Base-by-base conservation (phyloP, 1,140 invertebrate genomes). In the Pogonomyrmex californicus region DNA sequence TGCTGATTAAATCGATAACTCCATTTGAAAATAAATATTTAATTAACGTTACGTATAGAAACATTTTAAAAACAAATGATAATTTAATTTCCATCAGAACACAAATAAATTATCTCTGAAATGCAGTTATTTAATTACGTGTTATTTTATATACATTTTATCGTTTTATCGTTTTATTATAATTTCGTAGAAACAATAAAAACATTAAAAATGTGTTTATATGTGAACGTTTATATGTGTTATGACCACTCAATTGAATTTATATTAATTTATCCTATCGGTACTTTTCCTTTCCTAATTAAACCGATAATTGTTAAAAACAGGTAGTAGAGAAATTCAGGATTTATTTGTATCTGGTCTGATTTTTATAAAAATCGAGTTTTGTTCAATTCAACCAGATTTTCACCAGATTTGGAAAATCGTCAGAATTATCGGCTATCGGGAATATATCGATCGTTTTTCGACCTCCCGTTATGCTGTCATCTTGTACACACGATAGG, bases 401-500 rank as follows among this genome's bases (percentile, higher is more conserved):
- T 33, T 14, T n/a, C n/a, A n/a, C n/a, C n/a, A n/a, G 23, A 30
- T 1, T 54, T 5, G 14, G 3, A 36, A 30, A 60, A 60, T 83
- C n/a, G 36, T 62, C 54, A 73, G 23, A 60, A 73, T 73, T 60
- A 75, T 71, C 68, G 30, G 51, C 10, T 58, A 82, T 47, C 54
- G 41, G 10, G 41, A 73, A 83, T 83, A n/a, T n/a, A n/a, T n/a
- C n/a, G n/a, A 73, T 85, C 58, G 44, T 65, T 66, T 85, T 44
- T 49, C 58, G 38, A 54, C 41, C 63, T 86, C 58, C 56, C 44
- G 79, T 76, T 86, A 41, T 62, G 30, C 23, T 71, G 47, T 14
- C 65, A 76, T 38, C 56, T 79, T 51, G 63, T 44, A 65, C 30
- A 86, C 56, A 66, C 76, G 77, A 88, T 85, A 70, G 68, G 66